A percentile compares a stretch with the other conserved stretches of the same genome.
Evolutionary conservation across 2,797 vertebrate genomes (phyloP).

Genomic region (Malurus leucopterus): DNA sequence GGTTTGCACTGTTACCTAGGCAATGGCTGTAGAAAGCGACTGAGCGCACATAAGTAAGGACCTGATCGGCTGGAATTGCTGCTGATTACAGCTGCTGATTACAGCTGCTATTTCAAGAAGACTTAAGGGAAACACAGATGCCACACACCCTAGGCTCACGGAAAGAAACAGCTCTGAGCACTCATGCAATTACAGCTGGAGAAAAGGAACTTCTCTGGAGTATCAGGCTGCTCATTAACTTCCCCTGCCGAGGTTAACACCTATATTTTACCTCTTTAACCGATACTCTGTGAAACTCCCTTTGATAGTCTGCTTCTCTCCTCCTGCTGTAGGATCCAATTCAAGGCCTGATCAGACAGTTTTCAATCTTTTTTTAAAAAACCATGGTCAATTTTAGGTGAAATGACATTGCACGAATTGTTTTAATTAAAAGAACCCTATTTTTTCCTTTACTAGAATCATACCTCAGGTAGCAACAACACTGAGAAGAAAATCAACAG

Average conservation of each 20-base stretch:
- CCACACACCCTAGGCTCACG: background rate
- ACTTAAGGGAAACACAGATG: background rate
- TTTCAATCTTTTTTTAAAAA: slow-evolving; percentile 46
- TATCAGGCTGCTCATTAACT: slow-evolving; percentile 7
- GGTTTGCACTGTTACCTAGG: background rate
- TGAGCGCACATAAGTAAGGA: background rate
- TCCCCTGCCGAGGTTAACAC: background rate
- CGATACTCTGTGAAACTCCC: background rate
- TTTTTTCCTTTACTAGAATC: slow-evolving; percentile 45
- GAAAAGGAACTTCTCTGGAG: background rate
- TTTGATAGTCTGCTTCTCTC: background rate
- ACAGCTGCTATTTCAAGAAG: background rate
- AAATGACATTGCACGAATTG: slow-evolving; percentile 5
- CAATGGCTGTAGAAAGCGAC: background rate
- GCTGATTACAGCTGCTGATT: background rate
- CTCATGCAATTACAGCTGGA: background rate
- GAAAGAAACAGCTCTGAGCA: background rate
- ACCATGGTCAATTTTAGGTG: background rate
- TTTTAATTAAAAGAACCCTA: slow-evolving; percentile 51
- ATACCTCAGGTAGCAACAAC: slow-evolving; percentile 22
- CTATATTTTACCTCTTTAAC: background rate
- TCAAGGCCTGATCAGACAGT: background rate
- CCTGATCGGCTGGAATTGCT: background rate
- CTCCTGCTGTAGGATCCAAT: background rate
- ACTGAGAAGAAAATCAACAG: slow-evolving; percentile 36